phyloP scores from a whole-genome alignment of 2,888 invertebrate genomes.

The Galeopsomyia nigrocyanea region DNA sequence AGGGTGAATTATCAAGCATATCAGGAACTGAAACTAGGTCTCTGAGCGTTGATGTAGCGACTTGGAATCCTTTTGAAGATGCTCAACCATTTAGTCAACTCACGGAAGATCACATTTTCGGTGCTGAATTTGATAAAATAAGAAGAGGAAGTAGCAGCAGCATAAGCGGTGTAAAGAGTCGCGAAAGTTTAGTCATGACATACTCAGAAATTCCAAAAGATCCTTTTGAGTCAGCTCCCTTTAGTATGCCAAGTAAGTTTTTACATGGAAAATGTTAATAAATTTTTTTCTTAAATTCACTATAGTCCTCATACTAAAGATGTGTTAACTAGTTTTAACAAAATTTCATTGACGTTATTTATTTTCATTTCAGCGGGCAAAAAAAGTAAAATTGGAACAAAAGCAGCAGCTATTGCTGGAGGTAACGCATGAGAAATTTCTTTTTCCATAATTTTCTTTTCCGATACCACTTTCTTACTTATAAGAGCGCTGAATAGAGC shows the following conservation, averaged over 20 bases:
- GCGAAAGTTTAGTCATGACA: conserved; percentile 80
- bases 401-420: conserved; percentile 67
- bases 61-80: conserved; percentile 90
- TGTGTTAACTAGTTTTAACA: too few species aligned
- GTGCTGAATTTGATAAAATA: conserved; percentile 86
- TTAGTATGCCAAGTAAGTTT: conserved; percentile 77
- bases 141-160: conserved; percentile 84
- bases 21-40: conserved; percentile 65
- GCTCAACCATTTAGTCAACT: conserved; percentile 79
- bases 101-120: conserved; percentile 86
- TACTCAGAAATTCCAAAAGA: conserved; percentile 74
- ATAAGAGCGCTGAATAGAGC: too few species aligned
- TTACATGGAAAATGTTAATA: neutral
- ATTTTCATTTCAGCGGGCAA: conserved; percentile 62
- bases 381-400: conserved; percentile 66
- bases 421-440: conserved; percentile 68
- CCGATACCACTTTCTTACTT: neutral
- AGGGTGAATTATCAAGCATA: conserved; percentile 68
- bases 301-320: too few species aligned
- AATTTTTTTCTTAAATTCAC: too few species aligned
- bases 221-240: conserved; percentile 88
- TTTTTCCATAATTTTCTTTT: conserved; percentile 39
- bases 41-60: conserved; percentile 74
- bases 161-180: conserved; percentile 79
- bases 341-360: neutral